phyloP scores from a whole-genome alignment of 2,797 vertebrate species.

The Onychomys leucogaster region DNA sequence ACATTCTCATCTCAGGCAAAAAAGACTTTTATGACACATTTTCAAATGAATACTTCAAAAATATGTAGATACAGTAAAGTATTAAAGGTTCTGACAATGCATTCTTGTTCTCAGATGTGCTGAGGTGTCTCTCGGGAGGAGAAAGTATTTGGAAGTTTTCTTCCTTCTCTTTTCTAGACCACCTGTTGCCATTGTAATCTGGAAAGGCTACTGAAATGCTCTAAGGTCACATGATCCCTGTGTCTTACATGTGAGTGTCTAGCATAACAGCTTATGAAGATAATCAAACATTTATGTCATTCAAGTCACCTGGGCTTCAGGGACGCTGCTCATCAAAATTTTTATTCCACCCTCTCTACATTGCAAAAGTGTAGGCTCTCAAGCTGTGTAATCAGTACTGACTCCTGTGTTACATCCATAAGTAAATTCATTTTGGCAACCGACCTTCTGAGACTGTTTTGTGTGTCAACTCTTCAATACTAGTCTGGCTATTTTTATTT shows the following conservation, averaged over 20 bases:
- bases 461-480: background rate
- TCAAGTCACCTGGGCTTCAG: background rate
- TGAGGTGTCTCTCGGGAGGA: background rate
- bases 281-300: background rate
- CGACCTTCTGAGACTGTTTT: background rate
- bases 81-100: background rate
- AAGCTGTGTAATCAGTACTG: background rate
- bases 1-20: background rate
- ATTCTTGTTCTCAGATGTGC: background rate
- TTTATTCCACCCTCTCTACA: background rate
- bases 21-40: background rate
- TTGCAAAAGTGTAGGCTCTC: background rate
- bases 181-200: background rate
- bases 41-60: constrained; percentile 1
- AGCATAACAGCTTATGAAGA: background rate
- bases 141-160: background rate
- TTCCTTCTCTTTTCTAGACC: background rate
- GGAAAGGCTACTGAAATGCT: background rate
- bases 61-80: background rate
- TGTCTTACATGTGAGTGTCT: background rate
- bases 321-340: background rate
- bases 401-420: background rate
- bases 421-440: background rate
- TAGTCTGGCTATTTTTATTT: constrained; percentile 10
- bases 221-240: background rate